Base-by-base conservation (phyloP, 2,797 vertebrate species). In the Bradypodion ventrale region DNA sequence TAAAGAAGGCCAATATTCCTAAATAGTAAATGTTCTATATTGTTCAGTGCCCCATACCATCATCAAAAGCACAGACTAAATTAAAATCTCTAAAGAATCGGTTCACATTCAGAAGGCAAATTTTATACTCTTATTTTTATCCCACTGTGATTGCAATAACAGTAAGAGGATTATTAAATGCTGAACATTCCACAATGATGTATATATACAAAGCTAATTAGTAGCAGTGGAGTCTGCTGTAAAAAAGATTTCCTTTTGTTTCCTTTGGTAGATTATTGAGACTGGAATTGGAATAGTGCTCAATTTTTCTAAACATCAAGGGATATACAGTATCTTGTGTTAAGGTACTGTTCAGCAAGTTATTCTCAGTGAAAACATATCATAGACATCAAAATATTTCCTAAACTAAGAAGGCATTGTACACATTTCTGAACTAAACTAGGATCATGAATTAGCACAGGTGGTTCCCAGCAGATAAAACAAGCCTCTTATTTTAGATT, bases 81-180 rank as follows among this genome's bases (percentile, higher is more conserved):
- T 2, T 80, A 65, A 86, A 92, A 83, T 78, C 82, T 85, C 46
- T 65, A 56, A 91, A 82, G 82, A 83, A 65, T 62, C 80, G 62
- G 87, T 89, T 84, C 73, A 90, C 90, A 90, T 90, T 82, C 15
- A 56, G 91, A 87, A 90, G 89, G 85, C 2, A 0, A 37, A 85
- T 86, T 87, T 89, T 82, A 6, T 60, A 37, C 82, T 91, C 92
- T 89, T 83, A 78, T 93, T 88, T 87, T 89, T 4, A 44, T 74
- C 4, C 0, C 21, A 46, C 74, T 65, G 72, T 83, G 89, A 87
- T 79, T 90, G 85, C 82, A 80, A 86, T 73, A 80, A 0, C 0
- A 86, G 88, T 83, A 90, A 85, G 7, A 81, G 87, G 91, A 88
- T 91, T 90, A 91, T 88, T 46, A 35, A 91, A 87, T 90, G 85